Percentiles rank a stretch among this genome's conserved stretches.
Evolutionary conservation across 2,797 vertebrate genomes (phyloP).

Genomic region (Euthynnus affinis): DNA sequence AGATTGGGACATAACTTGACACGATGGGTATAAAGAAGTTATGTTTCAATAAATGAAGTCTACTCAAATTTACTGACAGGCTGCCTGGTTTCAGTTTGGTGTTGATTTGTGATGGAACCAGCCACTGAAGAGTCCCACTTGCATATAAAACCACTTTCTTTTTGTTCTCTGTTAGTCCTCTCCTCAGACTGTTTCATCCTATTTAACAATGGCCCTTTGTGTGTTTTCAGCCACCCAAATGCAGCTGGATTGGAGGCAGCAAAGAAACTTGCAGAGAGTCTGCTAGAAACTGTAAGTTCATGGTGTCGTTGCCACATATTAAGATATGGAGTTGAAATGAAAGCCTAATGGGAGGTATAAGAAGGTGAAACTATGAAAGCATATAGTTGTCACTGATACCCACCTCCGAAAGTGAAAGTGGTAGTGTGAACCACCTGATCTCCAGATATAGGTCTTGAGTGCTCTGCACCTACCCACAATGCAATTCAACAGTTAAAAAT

Average conservation of each 20-base stretch:
- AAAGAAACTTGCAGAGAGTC: constrained; percentile 87
- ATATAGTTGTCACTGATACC: constrained; percentile 81
- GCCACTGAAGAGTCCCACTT: background rate
- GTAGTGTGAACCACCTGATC: constrained; percentile 81
- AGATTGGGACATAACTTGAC: background rate
- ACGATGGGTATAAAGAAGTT: background rate
- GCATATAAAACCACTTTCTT: background rate
- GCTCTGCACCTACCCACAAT: constrained; percentile 82
- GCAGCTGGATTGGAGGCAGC: constrained; percentile 85
- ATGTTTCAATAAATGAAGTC: background rate
- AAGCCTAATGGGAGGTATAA: constrained; percentile 74
- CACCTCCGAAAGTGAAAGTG: constrained; percentile 79
- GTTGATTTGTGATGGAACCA: background rate
- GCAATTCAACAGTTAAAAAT: background rate
- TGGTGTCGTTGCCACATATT: background rate
- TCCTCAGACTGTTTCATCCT: background rate
- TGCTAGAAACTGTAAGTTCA: constrained; percentile 86
- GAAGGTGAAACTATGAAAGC: constrained; percentile 81
- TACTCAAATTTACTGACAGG: background rate
- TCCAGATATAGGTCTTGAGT: constrained; percentile 72
- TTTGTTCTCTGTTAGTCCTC: background rate
- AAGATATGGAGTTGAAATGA: background rate
- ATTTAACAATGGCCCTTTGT: constrained; percentile 29
- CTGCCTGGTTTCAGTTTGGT: background rate
- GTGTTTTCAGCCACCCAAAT: constrained; percentile 85